Evolutionary conservation across 2,113 vertebrate species (phyloP).

Genomic region (Plectropomus leopardus): DNA sequence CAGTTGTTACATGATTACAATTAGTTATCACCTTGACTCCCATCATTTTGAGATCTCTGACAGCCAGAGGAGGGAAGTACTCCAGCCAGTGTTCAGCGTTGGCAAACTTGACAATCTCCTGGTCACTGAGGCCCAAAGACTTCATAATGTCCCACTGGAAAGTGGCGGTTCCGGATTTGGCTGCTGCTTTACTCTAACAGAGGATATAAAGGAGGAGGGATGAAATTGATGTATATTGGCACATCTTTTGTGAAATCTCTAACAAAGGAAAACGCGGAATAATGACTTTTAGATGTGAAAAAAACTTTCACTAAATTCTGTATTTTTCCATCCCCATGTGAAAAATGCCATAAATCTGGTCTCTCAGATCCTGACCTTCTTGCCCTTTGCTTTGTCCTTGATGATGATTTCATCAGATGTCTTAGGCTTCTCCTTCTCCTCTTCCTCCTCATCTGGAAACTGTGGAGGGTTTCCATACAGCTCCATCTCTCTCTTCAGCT

Average conservation of each 20-base stretch:
- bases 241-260: neutral
- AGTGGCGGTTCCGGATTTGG: conserved; percentile 90
- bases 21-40: conserved; percentile 93
- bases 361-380: conserved; percentile 86
- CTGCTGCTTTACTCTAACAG: conserved; percentile 94
- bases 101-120: conserved; percentile 91
- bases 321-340: neutral
- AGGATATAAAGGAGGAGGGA: neutral
- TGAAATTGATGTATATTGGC: neutral
- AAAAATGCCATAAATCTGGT: neutral
- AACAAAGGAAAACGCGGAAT: neutral
- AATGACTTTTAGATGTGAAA: neutral
- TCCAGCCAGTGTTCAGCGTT: conserved; percentile 96
- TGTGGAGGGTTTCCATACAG: conserved; percentile 94
- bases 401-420: conserved; percentile 89
- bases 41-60: conserved; percentile 94
- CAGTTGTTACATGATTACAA: neutral
- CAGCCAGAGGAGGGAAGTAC: conserved; percentile 94
- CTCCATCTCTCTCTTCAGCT: conserved; percentile 97
- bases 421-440: conserved; percentile 88
- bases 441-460: conserved; percentile 96
- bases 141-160: conserved; percentile 99
- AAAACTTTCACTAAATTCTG: neutral
- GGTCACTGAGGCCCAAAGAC: conserved; percentile 91
- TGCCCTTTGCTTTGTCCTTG: conserved; percentile 97